Evolutionary conservation across 2,113 vertebrate genomes (phyloP), one percentile per base, ranked within the genome.

Genomic region (Falco punctatus): DNA sequence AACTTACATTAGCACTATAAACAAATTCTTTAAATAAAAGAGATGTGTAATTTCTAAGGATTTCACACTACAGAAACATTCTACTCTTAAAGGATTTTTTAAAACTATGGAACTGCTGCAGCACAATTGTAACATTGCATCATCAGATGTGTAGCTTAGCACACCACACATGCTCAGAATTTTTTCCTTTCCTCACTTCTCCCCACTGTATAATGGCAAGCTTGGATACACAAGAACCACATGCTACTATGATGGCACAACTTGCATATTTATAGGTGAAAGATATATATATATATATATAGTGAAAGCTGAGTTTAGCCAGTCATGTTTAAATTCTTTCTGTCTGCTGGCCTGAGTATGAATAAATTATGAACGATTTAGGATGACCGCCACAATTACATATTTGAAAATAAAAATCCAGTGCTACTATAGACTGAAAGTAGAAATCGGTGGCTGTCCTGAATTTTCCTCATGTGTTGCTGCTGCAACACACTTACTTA

Each of bases 401-500:
- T 14, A 28, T 55, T n/a, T 74, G 54, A 35, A 85, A 88, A 73
- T 70, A 71, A 30, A 48, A 86, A 61, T 55, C 17, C 40, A 61
- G 0, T 64, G 59, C n/a, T 73, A 30, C 44, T 57, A 7, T 5
- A 48, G 65, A 26, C 18, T 33, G 44, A 92, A 57, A 78, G 59
- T 17, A 62, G 72, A 75, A 75, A 72, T 16, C 27, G 33, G 8
- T 0, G 0, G 3, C 52, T 0, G 3, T 9, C 35, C 21, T 10
- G 18, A 40, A 3, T 26, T 19, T 38, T 33, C 57, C 51, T 24
- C 9, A 1, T 1, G 4, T 5, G 48, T 15, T 18, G 28, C 33
- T 5, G 0, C 19, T 15, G 19, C 2, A 2, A 24, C 33, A 4
- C 22, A 2, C 16, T 13, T 3, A 5, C 4, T 33, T 1, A 1